Percentiles rank a stretch among this genome's conserved stretches.
Conservation (phyloP, 2,888 invertebrate species). For the Cenopis cana region DNA sequence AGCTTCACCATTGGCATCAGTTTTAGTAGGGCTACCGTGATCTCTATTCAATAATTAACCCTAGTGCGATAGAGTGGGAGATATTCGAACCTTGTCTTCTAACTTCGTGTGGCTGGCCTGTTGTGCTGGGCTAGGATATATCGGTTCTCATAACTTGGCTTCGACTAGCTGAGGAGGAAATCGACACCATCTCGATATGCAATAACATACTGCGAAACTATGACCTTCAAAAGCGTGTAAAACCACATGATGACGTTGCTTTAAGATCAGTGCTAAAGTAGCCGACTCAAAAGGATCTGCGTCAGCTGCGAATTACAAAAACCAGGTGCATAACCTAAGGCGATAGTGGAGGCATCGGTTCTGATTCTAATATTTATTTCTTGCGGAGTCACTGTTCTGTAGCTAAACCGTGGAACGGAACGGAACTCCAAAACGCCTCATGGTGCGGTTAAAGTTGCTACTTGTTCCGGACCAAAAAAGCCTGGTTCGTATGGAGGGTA, state of each 20-base stretch:
- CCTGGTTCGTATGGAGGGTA: background rate
- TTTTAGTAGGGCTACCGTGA: background rate
- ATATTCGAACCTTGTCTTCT: background rate
- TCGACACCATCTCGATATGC: background rate
- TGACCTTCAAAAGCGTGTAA: constrained; percentile 4
- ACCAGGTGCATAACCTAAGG: constrained; percentile 7
- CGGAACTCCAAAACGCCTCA: constrained; percentile 8
- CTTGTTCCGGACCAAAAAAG: constrained; percentile 4
- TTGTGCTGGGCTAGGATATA: background rate
- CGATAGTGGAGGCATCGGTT: constrained; percentile 22
- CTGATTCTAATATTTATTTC: constrained; percentile 11
- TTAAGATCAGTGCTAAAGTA: background rate
- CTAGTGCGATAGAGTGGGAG: background rate
- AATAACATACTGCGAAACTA: background rate
- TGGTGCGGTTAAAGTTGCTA: constrained; percentile 15
- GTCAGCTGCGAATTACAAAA: constrained; percentile 17
- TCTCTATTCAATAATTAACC: background rate
- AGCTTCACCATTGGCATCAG: background rate
- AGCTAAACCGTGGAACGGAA: constrained; percentile 14
- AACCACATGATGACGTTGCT: background rate
- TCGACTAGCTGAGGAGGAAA: background rate
- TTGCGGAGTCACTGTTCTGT: constrained; percentile 26
- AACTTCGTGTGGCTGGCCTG: background rate
- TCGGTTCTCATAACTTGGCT: background rate
- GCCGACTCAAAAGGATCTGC: background rate